These are phyloP conservation scores for Guaruba guarouba DNA, from an alignment of 2,113 vertebrate genomes.

Conservation along the genomic window DNA sequence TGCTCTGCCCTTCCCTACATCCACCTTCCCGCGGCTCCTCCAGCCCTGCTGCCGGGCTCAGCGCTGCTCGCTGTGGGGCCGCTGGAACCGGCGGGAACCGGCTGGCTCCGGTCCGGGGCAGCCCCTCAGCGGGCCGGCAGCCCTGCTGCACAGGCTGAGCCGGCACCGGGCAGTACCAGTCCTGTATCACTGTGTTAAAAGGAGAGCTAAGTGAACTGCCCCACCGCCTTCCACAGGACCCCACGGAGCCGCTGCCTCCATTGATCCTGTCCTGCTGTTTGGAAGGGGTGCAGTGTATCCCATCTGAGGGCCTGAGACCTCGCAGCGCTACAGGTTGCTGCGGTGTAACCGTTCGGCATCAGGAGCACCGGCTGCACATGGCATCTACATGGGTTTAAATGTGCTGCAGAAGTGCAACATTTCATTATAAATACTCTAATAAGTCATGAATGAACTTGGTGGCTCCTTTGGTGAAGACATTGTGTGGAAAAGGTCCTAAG, in stretches of 20 bases:
- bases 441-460: neutral
- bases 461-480: neutral
- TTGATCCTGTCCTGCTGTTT: neutral
- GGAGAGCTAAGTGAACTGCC: neutral
- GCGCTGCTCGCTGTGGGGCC: neutral
- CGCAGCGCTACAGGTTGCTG: neutral
- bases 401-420: neutral
- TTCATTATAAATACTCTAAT: neutral
- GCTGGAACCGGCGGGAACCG: neutral
- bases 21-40: fast-evolving
- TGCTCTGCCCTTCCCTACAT: neutral
- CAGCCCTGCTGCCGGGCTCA: neutral
- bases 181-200: neutral
- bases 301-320: neutral
- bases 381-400: neutral
- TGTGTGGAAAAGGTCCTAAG: constrained; percentile 2
- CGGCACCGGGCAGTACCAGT: neutral
- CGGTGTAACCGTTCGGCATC: neutral
- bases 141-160: neutral
- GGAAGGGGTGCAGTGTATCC: neutral
- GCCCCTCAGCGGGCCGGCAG: neutral
- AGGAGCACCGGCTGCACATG: neutral
- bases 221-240: neutral
- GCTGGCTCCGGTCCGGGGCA: neutral
- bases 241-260: neutral